A percentile compares a stretch with the other conserved stretches of the same genome.
Conservation (phyloP, 2,113 vertebrate species). For the Oenanthe melanoleuca region DNA sequence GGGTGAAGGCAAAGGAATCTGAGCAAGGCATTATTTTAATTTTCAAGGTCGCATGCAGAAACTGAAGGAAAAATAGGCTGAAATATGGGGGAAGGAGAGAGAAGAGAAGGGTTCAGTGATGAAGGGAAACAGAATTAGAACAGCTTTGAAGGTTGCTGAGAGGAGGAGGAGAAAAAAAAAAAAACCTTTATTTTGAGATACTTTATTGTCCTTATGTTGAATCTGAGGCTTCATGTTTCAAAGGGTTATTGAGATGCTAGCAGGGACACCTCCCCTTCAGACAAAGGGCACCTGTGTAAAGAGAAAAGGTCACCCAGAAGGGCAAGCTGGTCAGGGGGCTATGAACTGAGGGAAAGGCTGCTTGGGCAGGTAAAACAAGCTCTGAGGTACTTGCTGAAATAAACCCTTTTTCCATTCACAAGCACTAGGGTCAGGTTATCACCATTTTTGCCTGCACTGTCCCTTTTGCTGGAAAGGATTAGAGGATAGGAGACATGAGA, state of each 20-base stretch:
- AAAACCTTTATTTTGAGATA: background rate
- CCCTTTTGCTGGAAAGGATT: background rate
- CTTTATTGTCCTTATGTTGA: background rate
- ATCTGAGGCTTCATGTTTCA: background rate
- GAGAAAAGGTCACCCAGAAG: background rate
- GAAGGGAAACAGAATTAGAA: constrained; percentile 39
- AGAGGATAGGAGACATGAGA: background rate
- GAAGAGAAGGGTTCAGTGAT: background rate
- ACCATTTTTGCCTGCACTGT: background rate
- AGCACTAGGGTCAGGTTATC: background rate
- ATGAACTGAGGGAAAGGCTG: background rate
- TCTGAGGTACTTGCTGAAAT: background rate
- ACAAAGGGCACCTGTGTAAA: background rate
- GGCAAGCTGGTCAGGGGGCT: background rate
- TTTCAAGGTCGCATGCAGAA: background rate
- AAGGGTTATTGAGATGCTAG: background rate
- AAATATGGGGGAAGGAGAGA: background rate
- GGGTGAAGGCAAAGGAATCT: background rate
- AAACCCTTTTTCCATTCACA: background rate
- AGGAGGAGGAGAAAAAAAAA: background rate
- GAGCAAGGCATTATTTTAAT: background rate
- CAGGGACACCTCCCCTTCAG: background rate
- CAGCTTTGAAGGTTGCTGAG: constrained; percentile 16
- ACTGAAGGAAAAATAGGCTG: constrained; percentile 1
- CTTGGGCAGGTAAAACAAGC: background rate